phyloP scores from a whole-genome alignment of 92 coral and sea anemone species.

The Nematostella vectensis region DNA sequence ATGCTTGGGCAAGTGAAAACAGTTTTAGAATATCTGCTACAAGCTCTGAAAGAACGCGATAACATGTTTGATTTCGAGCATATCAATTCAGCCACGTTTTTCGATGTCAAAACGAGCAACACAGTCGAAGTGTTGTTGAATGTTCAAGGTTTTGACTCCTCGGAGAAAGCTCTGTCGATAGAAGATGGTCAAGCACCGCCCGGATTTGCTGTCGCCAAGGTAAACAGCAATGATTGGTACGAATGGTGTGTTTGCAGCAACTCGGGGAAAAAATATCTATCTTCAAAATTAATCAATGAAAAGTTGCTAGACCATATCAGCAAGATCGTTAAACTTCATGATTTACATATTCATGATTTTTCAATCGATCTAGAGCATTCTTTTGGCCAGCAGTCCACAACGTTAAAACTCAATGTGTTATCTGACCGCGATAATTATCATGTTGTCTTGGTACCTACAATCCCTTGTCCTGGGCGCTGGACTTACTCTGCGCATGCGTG shows the following conservation, averaged over 20 bases:
- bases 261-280: constrained; percentile 54
- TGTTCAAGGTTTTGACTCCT: constrained; percentile 38
- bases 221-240: constrained; percentile 35
- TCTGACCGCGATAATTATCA: constrained; percentile 12
- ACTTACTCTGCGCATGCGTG: constrained; percentile 63
- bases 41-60: constrained; percentile 34
- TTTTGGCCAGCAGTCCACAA: constrained; percentile 29
- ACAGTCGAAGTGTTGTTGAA: constrained; percentile 35
- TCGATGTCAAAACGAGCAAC: constrained; percentile 24
- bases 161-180: constrained; percentile 35
- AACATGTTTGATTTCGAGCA: constrained; percentile 34
- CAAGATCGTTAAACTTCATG: constrained; percentile 10
- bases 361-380: constrained; percentile 15
- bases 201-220: constrained; percentile 50
- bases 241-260: constrained; percentile 47
- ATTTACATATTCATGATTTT: constrained; percentile 6
- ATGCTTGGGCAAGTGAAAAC: constrained; percentile 16
- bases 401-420: constrained; percentile 28
- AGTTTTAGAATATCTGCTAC: constrained; percentile 36
- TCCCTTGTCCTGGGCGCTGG: constrained; percentile 58
- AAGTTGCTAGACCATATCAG: constrained; percentile 29
- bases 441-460: constrained; percentile 45
- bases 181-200: constrained; percentile 69
- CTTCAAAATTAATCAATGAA: constrained; percentile 46
- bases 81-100: constrained; percentile 19